phyloP scores from a whole-genome alignment of 2,113 vertebrate genomes.

The Tylochromis polylepis region DNA sequence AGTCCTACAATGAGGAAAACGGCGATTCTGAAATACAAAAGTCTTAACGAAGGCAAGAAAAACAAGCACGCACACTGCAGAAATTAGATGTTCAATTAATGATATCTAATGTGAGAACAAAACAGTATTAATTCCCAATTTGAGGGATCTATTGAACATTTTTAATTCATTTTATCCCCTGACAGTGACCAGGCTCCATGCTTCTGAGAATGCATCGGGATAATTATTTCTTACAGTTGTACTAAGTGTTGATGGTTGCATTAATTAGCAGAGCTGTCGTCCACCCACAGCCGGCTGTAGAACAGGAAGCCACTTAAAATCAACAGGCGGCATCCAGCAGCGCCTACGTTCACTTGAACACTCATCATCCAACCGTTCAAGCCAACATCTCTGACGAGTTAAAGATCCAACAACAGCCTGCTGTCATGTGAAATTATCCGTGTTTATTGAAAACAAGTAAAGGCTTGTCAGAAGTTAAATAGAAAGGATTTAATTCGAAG shows the following conservation, averaged over 20 bases:
- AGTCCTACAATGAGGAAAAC: background rate
- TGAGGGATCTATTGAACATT: background rate
- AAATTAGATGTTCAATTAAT: background rate
- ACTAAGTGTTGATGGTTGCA: conserved; percentile 21
- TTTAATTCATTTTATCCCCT: background rate
- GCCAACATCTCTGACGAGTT: background rate
- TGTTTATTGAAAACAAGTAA: conserved; percentile 24
- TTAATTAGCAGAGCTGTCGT: conserved; percentile 40
- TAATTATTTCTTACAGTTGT: conserved; percentile 17
- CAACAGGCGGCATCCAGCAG: conserved; percentile 28
- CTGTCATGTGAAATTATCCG: conserved; percentile 4
- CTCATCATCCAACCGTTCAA: background rate
- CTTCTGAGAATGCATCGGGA: background rate
- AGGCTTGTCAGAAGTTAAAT: background rate
- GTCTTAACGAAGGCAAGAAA: background rate
- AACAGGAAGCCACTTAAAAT: conserved; percentile 22
- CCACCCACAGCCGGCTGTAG: conserved; percentile 33
- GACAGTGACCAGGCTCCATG: background rate
- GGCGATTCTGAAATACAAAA: background rate
- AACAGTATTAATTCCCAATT: background rate
- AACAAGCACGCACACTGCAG: background rate
- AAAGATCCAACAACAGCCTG: conserved; percentile 13
- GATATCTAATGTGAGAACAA: background rate
- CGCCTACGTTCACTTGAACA: conserved; percentile 3
- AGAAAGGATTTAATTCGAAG: background rate